Evolutionary conservation across 1,140 invertebrate genomes (phyloP), one percentile per base, ranked within the genome.

Genomic region (Elymnias hypermnestra): DNA sequence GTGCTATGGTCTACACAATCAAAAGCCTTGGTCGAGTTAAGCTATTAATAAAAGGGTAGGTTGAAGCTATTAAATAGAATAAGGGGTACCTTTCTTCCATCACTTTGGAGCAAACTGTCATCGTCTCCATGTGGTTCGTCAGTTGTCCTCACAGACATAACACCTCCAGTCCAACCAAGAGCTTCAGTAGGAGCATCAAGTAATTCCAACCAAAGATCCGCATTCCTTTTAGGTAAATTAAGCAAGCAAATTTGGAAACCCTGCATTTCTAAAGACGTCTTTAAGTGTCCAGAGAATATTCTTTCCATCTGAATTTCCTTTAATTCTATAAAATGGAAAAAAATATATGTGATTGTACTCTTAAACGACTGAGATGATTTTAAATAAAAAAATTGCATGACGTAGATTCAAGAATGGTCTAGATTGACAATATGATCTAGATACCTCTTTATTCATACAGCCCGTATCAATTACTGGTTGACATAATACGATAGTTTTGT

Each of bases 191-290:
- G 66, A 1, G 81, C 78, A 53, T 93, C 92, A 0, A 94, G 63
- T 36, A 87, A 84, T 3, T 74, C 54, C 12, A 93, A 41, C 72
- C 90, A 90, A 0, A 84, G 17, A 2, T 79, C 65, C 25, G 83
- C 79, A 8, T 83, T 17, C 2, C 72, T 53, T 15, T 86, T 60
- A 4, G 76, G 81, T 28, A 94, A 59, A 61, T 90, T 89, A 8
- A 96, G 59, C 7, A 95, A 36, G 14, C 91, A 92, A 12, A 96
- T 86, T 52, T 94, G 94, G 38, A 95, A 81, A 1, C 95, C 95
- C 40, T 90, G 88, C 89, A 94, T 95, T 56, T 96, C 92, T 35
- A 96, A 83, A 0, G 94, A 95, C 1, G 94, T 94, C 87, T 95
- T 92, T 28, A 94, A 83, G 31, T 89, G 81, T 1, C 94, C 94